Percentiles rank a stretch among this genome's conserved stretches.
These are phyloP conservation scores for Lepeophtheirus nordmannii DNA, from an alignment of 2,888 invertebrate genomes.

Conservation along the genomic window DNA sequence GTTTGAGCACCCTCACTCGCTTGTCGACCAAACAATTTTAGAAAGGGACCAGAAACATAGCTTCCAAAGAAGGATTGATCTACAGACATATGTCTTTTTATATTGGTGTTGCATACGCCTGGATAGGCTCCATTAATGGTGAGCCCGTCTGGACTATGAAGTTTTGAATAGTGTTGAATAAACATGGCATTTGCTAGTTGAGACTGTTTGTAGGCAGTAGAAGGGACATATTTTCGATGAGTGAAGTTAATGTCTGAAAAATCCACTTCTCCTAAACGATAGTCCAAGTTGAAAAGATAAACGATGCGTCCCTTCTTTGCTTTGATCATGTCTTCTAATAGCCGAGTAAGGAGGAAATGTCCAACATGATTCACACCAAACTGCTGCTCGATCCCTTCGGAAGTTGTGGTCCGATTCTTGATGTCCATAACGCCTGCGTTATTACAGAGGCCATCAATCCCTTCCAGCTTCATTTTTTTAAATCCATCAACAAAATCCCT, in stretches of 20 bases:
- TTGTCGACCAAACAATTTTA: not conserved
- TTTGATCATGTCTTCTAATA: not conserved
- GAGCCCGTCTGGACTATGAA: not conserved
- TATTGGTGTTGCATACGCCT: conserved; percentile 6
- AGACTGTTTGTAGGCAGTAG: conserved; percentile 13
- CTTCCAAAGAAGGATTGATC: conserved; percentile 1
- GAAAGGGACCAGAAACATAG: not conserved
- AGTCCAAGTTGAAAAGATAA: conserved; percentile 13
- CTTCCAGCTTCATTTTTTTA: not conserved
- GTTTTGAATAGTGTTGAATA: not conserved
- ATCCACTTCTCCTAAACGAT: not conserved
- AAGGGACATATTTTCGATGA: not conserved
- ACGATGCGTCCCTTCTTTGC: conserved; percentile 1
- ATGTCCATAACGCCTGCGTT: conserved; percentile 17
- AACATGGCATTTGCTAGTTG: conserved; percentile 19
- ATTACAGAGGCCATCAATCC: conserved; percentile 10
- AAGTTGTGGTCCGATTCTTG: not conserved
- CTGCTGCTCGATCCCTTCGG: conserved; percentile 18
- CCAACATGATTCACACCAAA: conserved; percentile 18
- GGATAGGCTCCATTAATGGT: conserved; percentile 11
- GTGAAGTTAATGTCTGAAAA: conserved; percentile 1
- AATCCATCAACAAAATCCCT: conserved; percentile 2
- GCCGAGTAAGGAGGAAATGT: conserved; percentile 11
- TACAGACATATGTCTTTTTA: conserved; percentile 18
- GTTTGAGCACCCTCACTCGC: conserved; percentile 3